phyloP scores from a whole-genome alignment of 2,888 invertebrate species.

The Tanaodytes sp. region DNA sequence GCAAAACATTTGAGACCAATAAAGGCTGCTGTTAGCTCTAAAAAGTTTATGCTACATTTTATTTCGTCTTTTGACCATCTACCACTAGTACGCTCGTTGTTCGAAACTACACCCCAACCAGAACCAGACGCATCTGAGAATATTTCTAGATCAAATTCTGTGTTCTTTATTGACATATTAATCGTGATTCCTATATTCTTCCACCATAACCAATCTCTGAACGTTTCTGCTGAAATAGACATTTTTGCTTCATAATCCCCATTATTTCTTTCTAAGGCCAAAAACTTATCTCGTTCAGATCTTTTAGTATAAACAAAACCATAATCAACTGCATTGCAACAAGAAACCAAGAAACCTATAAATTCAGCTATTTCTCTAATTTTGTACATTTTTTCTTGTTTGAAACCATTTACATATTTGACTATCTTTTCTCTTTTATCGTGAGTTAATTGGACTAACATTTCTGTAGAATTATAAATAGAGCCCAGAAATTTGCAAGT shows the following conservation, averaged over 20 bases:
- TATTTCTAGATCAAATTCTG: neutral
- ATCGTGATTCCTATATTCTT: neutral
- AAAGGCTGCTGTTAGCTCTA: slow-evolving; percentile 17
- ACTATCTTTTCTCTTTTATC: no score
- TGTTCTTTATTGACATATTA: neutral
- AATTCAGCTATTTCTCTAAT: no score
- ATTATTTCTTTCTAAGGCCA: neutral
- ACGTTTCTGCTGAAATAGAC: neutral
- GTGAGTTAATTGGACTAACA: neutral
- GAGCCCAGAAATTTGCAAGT: slow-evolving; percentile 11
- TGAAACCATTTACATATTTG: no score
- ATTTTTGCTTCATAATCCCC: neutral
- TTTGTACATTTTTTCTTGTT: no score
- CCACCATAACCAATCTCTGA: neutral
- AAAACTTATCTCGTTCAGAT: slow-evolving; percentile 9
- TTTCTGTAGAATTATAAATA: slow-evolving; percentile 5
- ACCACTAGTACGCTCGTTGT: slow-evolving; percentile 7
- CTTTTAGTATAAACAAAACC: neutral
- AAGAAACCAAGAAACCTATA: neutral
- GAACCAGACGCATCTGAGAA: slow-evolving; percentile 3
- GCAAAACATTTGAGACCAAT: slow-evolving; percentile 26
- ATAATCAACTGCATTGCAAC: neutral
- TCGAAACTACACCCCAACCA: slow-evolving; percentile 20
- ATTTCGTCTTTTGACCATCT: slow-evolving; percentile 19
- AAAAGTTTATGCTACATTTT: neutral